Evolutionary conservation across 2,888 invertebrate species (phyloP).

Genomic region (Cetonia aurata): DNA sequence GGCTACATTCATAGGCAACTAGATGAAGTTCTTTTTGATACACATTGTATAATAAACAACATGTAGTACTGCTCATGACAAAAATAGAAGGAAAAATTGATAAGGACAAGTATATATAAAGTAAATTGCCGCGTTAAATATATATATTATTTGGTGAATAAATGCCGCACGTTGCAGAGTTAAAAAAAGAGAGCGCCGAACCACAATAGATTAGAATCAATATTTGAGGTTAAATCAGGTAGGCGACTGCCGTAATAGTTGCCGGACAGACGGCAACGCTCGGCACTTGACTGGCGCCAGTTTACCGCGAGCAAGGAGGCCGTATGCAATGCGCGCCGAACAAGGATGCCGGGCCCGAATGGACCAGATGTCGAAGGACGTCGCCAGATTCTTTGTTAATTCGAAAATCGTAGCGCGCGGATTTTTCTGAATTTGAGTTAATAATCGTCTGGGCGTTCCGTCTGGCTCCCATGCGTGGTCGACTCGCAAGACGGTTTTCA

Average conservation of each 20-base stretch:
- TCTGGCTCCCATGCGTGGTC: not conserved
- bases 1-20: no score
- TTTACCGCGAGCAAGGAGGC: slow-evolving; percentile 47
- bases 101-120: not conserved
- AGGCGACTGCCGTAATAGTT: slow-evolving; percentile 43
- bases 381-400: slow-evolving; percentile 14
- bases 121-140: not conserved
- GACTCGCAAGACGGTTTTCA: not conserved
- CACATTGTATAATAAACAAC: no score
- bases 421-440: slow-evolving; percentile 1
- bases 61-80: not conserved
- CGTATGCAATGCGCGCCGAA: slow-evolving; percentile 29
- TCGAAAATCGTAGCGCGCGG: slow-evolving; percentile 7
- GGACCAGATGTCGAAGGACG: slow-evolving; percentile 48
- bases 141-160: slow-evolving; percentile 10
- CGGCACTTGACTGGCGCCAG: slow-evolving; percentile 52
- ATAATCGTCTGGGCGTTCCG: not conserved
- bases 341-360: slow-evolving; percentile 42
- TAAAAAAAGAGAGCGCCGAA: slow-evolving; percentile 25
- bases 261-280: slow-evolving; percentile 39
- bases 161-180: slow-evolving; percentile 25
- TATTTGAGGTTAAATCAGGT: slow-evolving; percentile 48
- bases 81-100: not conserved
- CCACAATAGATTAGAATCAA: slow-evolving; percentile 46
- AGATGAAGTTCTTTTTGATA: no score